Evolutionary conservation across 2,888 invertebrate species (phyloP).

Genomic region (Ischnura elegans): DNA sequence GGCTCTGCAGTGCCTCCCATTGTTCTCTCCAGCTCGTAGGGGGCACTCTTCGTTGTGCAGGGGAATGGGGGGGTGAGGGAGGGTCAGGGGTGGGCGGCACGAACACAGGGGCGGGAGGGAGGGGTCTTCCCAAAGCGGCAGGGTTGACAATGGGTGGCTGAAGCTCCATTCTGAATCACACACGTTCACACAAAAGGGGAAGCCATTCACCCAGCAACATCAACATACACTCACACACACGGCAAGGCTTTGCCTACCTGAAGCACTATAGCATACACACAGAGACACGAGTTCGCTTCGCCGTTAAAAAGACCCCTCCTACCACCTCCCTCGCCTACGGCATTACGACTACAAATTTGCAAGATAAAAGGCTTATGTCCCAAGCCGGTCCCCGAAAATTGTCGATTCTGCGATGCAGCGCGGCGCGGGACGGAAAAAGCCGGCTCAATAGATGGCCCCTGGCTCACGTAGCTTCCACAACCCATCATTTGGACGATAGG

Average conservation of each 20-base stretch:
- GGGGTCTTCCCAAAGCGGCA: not conserved
- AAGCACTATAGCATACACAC: not conserved
- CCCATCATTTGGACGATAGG: not conserved
- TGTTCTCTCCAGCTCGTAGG: not conserved
- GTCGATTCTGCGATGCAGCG: not conserved
- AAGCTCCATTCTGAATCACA: not conserved
- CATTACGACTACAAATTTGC: conserved; percentile 1
- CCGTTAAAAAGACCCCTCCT: not conserved
- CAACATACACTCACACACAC: not conserved
- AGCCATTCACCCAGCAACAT: not conserved
- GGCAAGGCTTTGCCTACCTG: not conserved
- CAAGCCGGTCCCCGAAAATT: not conserved
- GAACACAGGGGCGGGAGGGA: not conserved
- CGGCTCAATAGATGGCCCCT: not conserved
- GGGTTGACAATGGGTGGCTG: conserved; percentile 20
- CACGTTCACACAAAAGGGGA: not conserved
- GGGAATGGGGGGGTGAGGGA: not conserved
- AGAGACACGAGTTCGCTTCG: not conserved
- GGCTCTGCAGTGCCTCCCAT: conserved; percentile 10
- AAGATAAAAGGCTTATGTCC: not conserved
- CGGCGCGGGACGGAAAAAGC: not conserved
- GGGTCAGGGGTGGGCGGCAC: not conserved
- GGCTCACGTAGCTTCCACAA: not conserved
- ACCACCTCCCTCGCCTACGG: not conserved
- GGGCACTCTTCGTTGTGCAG: not conserved